Conservation (phyloP, 2,797 vertebrate species). For the Trachops cirrhosus region DNA sequence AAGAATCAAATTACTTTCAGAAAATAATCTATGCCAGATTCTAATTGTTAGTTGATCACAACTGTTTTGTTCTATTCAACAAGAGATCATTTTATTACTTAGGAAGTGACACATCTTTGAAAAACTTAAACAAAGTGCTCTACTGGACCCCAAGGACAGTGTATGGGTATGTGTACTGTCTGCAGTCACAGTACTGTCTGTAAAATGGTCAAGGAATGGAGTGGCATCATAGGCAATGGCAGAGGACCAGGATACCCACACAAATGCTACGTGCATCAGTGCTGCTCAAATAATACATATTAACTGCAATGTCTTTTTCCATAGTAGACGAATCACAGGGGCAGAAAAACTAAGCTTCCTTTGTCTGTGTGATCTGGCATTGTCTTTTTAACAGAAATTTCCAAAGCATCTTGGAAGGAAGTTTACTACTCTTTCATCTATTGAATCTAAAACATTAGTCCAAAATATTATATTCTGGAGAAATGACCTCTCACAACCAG, state of each 20-base stretch:
- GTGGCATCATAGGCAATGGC: background rate
- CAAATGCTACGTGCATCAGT: rapidly evolving
- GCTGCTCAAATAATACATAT: background rate
- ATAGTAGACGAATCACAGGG: background rate
- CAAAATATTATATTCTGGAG: background rate
- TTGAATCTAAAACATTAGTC: background rate
- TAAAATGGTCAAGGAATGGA: background rate
- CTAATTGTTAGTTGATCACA: background rate
- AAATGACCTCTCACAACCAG: background rate
- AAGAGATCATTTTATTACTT: background rate
- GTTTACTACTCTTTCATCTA: background rate
- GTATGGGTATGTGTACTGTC: background rate
- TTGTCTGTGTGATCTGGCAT: background rate
- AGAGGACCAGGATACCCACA: background rate
- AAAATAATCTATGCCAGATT: background rate
- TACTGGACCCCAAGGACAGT: background rate
- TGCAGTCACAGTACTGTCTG: background rate
- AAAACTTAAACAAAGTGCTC: background rate
- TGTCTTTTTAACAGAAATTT: background rate
- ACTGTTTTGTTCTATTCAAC: background rate
- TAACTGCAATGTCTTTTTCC: background rate
- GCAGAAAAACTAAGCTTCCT: background rate
- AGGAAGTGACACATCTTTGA: background rate
- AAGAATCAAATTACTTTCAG: conserved; percentile 1
- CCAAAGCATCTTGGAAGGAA: conserved; percentile 9